Base-by-base conservation (phyloP, 53 echinoderm and acorn worm species). In the Antedon mediterranea region DNA sequence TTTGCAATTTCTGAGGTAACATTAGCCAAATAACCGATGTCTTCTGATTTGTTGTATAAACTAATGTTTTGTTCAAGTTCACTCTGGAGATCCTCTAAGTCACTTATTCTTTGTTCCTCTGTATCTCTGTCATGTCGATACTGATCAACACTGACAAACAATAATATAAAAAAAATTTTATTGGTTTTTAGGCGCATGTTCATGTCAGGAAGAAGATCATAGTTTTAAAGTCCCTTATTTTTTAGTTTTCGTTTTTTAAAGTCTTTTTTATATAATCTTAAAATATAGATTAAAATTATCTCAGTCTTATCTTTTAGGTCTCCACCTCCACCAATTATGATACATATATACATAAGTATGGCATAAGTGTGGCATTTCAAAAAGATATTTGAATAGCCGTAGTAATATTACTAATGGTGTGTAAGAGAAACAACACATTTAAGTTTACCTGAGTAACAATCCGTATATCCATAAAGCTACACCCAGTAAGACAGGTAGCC, bases 391-490 rank as follows among this genome's bases (percentile, higher is more conserved):
- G n/a, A n/a, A n/a, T n/a, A n/a, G n/a, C n/a, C n/a, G n/a, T n/a
- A n/a, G n/a, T n/a, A n/a, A n/a, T n/a, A n/a, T n/a, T n/a, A n/a
- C n/a, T n/a, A n/a, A n/a, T n/a, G n/a, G n/a, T n/a, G n/a, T n/a
- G n/a, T n/a, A n/a, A n/a, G n/a, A n/a, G n/a, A n/a, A n/a, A n/a
- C n/a, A n/a, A n/a, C n/a, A n/a, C n/a, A n/a, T n/a, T n/a, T n/a
- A n/a, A 8, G 43, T 79, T 80, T 78, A 91, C 97, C 91, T 95
- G 43, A 91, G 80, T 44, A 83, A 92, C 20, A 92, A 76, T 33
- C 97, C 97, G 80, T 91, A 89, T 32, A 77, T 86, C 89, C 91
- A 91, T 75, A 92, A 89, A 0, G 89, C 97, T 29, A 95, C 43
- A 8, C 97, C 97, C 28, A 95, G 82, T 4, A 94, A 43, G 86